Conservation (phyloP, 2,113 vertebrate genomes). For the Lophura nycthemera region DNA sequence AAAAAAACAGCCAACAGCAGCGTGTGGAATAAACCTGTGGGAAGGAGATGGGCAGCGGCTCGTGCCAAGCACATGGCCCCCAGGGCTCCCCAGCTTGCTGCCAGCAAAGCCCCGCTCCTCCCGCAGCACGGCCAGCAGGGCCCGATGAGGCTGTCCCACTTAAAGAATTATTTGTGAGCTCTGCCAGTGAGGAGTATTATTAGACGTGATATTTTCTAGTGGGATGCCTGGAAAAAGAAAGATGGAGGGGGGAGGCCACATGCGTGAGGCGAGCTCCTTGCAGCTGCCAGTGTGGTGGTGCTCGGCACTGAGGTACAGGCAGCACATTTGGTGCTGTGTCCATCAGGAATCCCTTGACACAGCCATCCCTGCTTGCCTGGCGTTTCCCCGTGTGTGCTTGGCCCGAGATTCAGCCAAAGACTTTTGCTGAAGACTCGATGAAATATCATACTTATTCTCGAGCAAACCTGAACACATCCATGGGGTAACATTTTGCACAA, state of each 20-base stretch:
- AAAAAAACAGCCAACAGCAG: not conserved
- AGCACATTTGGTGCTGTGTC: not conserved
- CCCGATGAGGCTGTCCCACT: not conserved
- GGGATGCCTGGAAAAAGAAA: not conserved
- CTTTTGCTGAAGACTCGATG: not conserved
- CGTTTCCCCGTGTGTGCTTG: not conserved
- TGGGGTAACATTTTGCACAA: no score
- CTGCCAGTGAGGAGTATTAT: not conserved
- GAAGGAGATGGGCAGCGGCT: not conserved
- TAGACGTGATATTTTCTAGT: not conserved
- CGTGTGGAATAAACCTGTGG: constrained; percentile 1
- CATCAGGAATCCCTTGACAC: not conserved
- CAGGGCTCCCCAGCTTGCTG: not conserved
- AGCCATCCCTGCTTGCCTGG: not conserved
- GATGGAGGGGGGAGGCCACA: fast-evolving
- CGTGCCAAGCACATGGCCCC: constrained; percentile 8
- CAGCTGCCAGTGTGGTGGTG: fast-evolving
- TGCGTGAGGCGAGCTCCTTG: not conserved
- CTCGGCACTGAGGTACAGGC: not conserved
- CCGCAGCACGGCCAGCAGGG: fast-evolving
- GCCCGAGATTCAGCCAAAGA: not conserved
- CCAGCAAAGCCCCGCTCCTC: not conserved
- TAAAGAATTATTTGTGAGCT: not conserved
- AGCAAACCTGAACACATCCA: not conserved
- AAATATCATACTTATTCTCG: not conserved